phyloP scores from a whole-genome alignment of 1,140 invertebrate species.

The Drosophila seguyi region DNA sequence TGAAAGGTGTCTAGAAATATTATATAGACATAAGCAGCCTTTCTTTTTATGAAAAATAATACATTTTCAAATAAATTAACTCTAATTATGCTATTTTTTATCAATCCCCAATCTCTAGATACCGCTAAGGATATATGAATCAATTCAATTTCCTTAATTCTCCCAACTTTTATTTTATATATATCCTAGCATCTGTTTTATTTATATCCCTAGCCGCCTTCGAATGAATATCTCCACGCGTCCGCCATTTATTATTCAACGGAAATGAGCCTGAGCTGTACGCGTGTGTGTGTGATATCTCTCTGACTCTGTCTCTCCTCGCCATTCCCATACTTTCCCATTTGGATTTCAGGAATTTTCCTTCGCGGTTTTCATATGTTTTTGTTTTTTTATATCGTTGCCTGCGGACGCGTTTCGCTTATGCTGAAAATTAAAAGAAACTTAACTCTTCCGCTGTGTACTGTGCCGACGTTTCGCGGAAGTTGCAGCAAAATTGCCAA shows the following conservation, averaged over 20 bases:
- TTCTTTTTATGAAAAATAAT: too few relatives aligned
- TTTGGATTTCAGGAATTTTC: conserved; percentile 5
- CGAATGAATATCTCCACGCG: conserved; percentile 29
- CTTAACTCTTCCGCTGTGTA: conserved; percentile 65
- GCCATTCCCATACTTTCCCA: neutral
- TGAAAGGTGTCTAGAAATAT: neutral
- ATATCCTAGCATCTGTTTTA: conserved; percentile 42
- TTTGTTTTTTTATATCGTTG: conserved; percentile 54
- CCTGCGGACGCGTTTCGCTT: conserved; percentile 59
- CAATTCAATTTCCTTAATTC: neutral
- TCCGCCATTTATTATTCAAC: conserved; percentile 67
- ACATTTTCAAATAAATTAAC: neutral
- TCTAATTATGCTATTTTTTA: neutral
- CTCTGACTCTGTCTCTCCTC: conserved; percentile 3
- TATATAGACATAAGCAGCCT: too few relatives aligned
- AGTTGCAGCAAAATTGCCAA: conserved; percentile 75
- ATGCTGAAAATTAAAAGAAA: conserved; percentile 75
- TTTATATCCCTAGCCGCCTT: conserved; percentile 48
- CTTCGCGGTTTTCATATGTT: conserved; percentile 30
- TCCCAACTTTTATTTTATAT: neutral
- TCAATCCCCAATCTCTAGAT: too few relatives aligned
- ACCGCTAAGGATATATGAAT: too few relatives aligned
- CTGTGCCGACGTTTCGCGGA: conserved; percentile 49
- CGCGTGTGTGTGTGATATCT: conserved; percentile 20
- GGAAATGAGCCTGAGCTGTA: conserved; percentile 63